Evolutionary conservation across 2,888 invertebrate species (phyloP), one percentile per base, ranked within the genome.

Genomic region (Ptychoptera albimana): DNA sequence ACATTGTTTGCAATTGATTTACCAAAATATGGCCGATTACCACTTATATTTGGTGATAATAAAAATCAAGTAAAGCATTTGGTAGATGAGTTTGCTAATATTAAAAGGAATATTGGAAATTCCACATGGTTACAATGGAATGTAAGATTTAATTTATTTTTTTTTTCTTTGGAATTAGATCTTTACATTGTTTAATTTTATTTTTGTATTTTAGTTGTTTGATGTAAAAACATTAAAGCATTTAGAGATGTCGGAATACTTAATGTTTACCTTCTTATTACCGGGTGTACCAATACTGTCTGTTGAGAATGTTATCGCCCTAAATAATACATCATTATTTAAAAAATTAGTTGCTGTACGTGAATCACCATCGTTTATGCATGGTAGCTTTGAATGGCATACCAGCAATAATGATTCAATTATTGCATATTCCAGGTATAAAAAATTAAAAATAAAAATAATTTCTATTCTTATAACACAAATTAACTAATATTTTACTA

Each of bases 241-340:
- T 10, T 50, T 55, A 3, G 50, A 56, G 48, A 53, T 50, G 42
- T 60, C 64, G 0, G 71, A 74, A 42, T 50, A 71, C 32, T 76
- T 79, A 15, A 73, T 82, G 56, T 72, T 92, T 55, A 72, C 80
- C 39, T 67, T 87, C 58, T 64, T 91, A 45, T 64, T 94, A 50
- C 86, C 86, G 0, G 92, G 91, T 38, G 76, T 82, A 6, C 80
- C 87, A 0, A 69, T 85, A 9, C 56, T 61, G 1, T 68, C 73
- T 45, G 56, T 70, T 0, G 50, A 55, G 31, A 54, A 55, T 31
- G 52, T 54, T 4, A 51, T 51, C 0, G 48, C 46, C 15, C 63
- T 63, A 39, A 53, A 55, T 14, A 58, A 43, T 12, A 15, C 40
- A 5, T 8, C 14, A 13, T 55, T 53, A 2, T 57, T 55, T 45